phyloP scores from a whole-genome alignment of 2,797 vertebrate genomes.

The Decapterus maruadsi region DNA sequence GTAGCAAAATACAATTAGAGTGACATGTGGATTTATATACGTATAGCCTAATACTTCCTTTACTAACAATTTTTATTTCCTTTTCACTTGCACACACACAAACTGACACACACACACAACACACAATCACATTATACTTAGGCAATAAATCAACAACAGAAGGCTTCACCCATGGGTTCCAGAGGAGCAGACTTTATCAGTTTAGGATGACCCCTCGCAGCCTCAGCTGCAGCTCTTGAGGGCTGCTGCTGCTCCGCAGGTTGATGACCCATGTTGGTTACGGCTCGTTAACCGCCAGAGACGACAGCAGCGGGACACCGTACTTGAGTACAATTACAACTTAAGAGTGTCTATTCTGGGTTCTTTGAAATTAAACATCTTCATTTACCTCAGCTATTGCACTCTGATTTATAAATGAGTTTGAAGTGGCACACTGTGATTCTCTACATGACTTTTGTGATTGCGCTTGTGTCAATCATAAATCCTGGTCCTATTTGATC shows the following conservation, averaged over 20 bases:
- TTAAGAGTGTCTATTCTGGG: conserved; percentile 27
- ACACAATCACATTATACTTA: too few relatives aligned
- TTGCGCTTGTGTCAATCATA: neutral
- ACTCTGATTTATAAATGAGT: conserved; percentile 9
- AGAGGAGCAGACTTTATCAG: conserved; percentile 8
- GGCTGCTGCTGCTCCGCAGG: neutral
- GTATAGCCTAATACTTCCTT: too few relatives aligned
- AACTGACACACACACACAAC: neutral
- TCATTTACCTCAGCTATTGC: neutral
- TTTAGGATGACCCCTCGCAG: neutral
- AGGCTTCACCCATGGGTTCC: conserved; percentile 1
- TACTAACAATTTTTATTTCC: neutral
- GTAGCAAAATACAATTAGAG: too few relatives aligned
- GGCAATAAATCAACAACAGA: conserved; percentile 10
- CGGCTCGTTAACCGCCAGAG: conserved; percentile 31
- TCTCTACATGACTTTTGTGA: neutral
- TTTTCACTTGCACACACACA: neutral
- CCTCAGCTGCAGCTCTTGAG: neutral
- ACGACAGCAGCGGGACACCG: conserved; percentile 18
- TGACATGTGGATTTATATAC: too few relatives aligned
- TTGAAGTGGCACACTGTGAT: neutral
- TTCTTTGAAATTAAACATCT: conserved; percentile 22
- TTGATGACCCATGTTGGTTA: conserved; percentile 12
- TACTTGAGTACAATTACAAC: neutral
- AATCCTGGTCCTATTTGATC: neutral